Evolutionary conservation across 2,888 invertebrate genomes (phyloP), one percentile per base, ranked within the genome.

Genomic region (Cyrtodaria siliqua): DNA sequence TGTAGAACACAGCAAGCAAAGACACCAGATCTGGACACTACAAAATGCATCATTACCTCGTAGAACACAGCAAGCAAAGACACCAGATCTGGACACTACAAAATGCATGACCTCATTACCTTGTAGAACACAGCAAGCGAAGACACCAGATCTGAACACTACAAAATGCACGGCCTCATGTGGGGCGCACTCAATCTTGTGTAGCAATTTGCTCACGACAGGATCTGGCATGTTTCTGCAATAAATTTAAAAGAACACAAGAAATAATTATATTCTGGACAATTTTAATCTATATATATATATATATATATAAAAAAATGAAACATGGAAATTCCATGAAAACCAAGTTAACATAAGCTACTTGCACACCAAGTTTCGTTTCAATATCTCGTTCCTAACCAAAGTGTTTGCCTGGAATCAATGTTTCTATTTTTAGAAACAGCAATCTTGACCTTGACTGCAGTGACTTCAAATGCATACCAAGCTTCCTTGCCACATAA

Each of bases 61-160:
- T 44, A 91, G 69, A n/a, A 90, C 90, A 83, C 87, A 89, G 60
- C 89, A 89, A 12, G 89, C 86, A 68, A 90, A 90, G 6, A 90
- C 86, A 16, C 87, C 86, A 49, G 89, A 87, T 26, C 84, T 79
- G 76, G 90, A 91, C 27, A 89, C 83, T 74, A 87, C 87, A 84
- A 82, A 91, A 12, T 85, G 75, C n/a, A 91, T 84, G 9, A 89
- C 89, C 60, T 91, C 60, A 52, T 62, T 81, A 90, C 90, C 90
- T 86, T 87, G 83, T 44, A 91, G 69, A n/a, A 90, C 90, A 83
- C 87, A 89, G 60, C 89, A 89, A 12, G 89, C 86, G 70, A 90
- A 90, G 6, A 90, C 86, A 16, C 87, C 86, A 52, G 89, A 87
- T 26, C 84, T 79, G 76, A 90, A 91, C 27, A 89, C 83, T 74